Evolutionary conservation across 2,113 vertebrate genomes (phyloP).

Genomic region (Malurus cyaneus): DNA sequence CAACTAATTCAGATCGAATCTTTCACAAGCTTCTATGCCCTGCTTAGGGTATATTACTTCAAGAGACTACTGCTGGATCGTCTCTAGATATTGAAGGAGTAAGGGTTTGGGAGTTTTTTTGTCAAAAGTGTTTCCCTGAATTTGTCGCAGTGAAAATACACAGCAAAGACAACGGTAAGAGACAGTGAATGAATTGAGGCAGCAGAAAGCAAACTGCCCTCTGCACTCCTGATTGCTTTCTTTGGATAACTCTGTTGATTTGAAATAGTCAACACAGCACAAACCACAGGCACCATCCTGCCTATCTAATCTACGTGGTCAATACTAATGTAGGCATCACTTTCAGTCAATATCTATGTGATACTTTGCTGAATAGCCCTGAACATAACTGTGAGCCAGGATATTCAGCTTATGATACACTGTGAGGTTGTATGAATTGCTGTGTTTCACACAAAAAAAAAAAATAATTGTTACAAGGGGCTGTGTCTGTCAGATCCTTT

Average conservation of each 20-base stretch:
- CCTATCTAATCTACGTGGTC: background rate
- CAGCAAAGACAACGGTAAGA: background rate
- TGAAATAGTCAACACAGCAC: background rate
- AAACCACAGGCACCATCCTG: background rate
- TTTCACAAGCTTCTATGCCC: background rate
- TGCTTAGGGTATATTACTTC: background rate
- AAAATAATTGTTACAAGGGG: no score
- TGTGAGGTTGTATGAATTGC: background rate
- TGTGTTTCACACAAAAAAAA: no score
- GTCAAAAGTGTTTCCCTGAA: background rate
- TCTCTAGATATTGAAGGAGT: no score
- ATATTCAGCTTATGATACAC: background rate
- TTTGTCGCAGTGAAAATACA: background rate
- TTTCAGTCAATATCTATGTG: background rate
- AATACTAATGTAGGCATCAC: background rate
- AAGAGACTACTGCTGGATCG: background rate
- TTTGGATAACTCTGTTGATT: background rate
- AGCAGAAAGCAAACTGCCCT: background rate
- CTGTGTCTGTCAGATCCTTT: no score
- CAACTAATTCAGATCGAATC: background rate
- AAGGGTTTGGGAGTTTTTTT: background rate
- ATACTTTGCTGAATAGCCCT: background rate
- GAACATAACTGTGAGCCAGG: background rate
- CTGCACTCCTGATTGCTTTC: background rate
- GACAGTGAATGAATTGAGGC: fast-evolving